phyloP scores from a whole-genome alignment of 2,888 invertebrate genomes.

The Polyommatus icarus region DNA sequence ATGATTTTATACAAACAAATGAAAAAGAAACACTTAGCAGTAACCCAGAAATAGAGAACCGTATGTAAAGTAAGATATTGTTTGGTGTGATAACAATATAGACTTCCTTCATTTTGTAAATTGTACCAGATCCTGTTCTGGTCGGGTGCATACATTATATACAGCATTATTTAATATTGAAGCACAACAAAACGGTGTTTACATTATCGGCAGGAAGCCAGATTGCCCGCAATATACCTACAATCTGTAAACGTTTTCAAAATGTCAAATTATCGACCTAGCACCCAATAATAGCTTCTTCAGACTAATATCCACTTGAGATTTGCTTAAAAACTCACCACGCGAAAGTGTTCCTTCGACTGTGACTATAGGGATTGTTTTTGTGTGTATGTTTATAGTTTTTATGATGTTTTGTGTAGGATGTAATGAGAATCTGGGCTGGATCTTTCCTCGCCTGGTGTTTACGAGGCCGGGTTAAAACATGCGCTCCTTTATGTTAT shows the following conservation, averaged over 20 bases:
- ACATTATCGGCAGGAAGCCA: constrained; percentile 76
- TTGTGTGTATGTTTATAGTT: constrained; percentile 43
- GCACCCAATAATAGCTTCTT: constrained; percentile 78
- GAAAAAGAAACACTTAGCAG: too few relatives aligned
- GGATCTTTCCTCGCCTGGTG: constrained; percentile 69
- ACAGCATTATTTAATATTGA: constrained; percentile 60
- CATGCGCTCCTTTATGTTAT: constrained; percentile 46
- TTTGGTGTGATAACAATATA: too few relatives aligned
- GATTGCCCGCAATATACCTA: constrained; percentile 73
- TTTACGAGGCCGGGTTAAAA: constrained; percentile 64
- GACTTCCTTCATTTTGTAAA: not conserved
- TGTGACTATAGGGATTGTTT: constrained; percentile 47
- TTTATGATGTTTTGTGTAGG: constrained; percentile 70
- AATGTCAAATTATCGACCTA: constrained; percentile 78
- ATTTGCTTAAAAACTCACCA: constrained; percentile 12
- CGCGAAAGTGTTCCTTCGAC: constrained; percentile 40
- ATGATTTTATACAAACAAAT: too few relatives aligned
- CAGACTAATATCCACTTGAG: constrained; percentile 38
- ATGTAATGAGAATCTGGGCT: constrained; percentile 71
- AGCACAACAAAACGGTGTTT: constrained; percentile 68
- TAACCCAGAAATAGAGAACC: too few relatives aligned
- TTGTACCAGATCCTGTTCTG: constrained; percentile 5
- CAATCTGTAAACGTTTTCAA: constrained; percentile 79
- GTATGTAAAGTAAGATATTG: too few relatives aligned
- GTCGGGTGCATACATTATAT: constrained; percentile 28